phyloP scores from a whole-genome alignment of 2,113 vertebrate species.

The Nannobrachium achirus region DNA sequence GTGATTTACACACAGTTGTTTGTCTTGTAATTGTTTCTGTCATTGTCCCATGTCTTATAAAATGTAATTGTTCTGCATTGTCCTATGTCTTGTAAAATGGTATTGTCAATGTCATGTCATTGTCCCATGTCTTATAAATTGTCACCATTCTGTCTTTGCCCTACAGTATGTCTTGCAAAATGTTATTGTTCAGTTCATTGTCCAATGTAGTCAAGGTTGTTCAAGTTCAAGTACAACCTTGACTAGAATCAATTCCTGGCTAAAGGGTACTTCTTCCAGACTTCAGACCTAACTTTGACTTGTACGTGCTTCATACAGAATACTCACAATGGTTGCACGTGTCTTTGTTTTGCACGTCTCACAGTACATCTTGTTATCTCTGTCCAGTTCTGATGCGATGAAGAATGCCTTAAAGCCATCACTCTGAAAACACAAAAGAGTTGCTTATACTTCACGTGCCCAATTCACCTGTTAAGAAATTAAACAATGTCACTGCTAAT shows the following conservation, averaged over 20 bases:
- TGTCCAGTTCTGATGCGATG: slow-evolving; percentile 27
- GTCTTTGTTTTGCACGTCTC: slow-evolving; percentile 48
- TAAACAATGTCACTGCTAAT: background rate
- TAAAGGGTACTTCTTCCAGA: background rate
- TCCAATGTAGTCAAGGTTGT: too few species aligned
- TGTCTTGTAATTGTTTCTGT: too few species aligned
- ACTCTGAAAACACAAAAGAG: slow-evolving; percentile 19
- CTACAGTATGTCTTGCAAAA: too few species aligned
- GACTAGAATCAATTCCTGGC: background rate
- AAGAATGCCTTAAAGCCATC: slow-evolving; percentile 55
- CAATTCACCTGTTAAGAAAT: background rate
- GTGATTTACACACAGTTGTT: too few species aligned
- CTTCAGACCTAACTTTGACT: background rate
- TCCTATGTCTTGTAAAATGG: too few species aligned
- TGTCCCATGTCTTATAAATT: too few species aligned
- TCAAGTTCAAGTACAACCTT: background rate
- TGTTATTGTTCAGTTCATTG: too few species aligned
- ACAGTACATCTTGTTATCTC: slow-evolving; percentile 71
- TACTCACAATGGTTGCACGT: slow-evolving; percentile 63
- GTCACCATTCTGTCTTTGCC: too few species aligned
- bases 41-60: too few species aligned
- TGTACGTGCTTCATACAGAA: background rate
- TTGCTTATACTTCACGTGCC: background rate
- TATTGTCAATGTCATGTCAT: too few species aligned
- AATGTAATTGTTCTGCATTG: too few species aligned